Conservation (phyloP, 1,140 invertebrate species). For the Papilio aristodemus region DNA sequence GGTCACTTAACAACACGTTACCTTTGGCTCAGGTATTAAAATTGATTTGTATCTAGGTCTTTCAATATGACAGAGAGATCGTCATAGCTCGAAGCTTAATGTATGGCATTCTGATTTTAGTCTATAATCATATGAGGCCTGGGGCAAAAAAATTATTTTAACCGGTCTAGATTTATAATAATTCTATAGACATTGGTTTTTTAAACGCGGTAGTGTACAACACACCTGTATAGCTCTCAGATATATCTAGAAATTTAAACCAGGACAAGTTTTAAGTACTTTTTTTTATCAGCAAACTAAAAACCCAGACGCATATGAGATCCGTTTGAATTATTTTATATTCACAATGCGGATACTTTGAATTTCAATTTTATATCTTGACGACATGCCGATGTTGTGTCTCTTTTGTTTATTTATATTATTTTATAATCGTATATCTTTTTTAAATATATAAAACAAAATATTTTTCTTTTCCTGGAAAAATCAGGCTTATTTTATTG, state of each 20-base stretch:
- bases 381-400: not conserved
- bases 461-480: not conserved
- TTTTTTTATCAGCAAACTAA: not conserved
- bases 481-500: not conserved
- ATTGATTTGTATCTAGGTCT: too few species aligned
- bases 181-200: too few species aligned
- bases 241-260: not conserved
- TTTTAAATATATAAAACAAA: not conserved
- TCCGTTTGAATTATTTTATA: constrained; percentile 14
- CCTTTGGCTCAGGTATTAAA: too few species aligned
- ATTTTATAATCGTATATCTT: not conserved
- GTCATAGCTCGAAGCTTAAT: too few species aligned
- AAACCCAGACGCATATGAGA: not conserved
- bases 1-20: too few species aligned
- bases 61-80: too few species aligned
- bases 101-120: too few species aligned
- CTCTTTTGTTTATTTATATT: not conserved
- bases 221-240: too few species aligned
- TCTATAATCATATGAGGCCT: too few species aligned
- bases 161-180: too few species aligned
- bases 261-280: not conserved
- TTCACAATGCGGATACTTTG: constrained; percentile 18
- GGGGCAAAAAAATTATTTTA: too few species aligned
- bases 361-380: not conserved
- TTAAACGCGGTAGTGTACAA: too few species aligned